phyloP scores from a whole-genome alignment of 2,888 invertebrate genomes.

The Xestia xanthographa region DNA sequence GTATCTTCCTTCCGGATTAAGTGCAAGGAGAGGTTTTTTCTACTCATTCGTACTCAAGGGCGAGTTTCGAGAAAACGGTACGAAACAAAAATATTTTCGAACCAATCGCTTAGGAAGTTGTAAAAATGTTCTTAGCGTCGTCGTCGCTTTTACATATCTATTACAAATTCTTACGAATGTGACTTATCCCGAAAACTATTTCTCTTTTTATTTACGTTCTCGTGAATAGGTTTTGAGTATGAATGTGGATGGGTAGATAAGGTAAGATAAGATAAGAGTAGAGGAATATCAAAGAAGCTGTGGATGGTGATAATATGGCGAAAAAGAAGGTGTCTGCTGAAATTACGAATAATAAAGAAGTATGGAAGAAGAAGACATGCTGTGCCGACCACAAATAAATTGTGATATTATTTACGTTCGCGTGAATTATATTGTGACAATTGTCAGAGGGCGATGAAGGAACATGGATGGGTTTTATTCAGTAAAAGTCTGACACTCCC shows the following conservation, averaged over 20 bases:
- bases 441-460: no score
- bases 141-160: slow-evolving; percentile 13
- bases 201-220: not conserved
- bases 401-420: not conserved
- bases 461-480: no score
- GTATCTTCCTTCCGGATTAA: slow-evolving; percentile 44
- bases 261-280: no score
- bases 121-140: not conserved
- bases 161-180: not conserved
- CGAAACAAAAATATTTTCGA: slow-evolving; percentile 20
- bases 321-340: no score
- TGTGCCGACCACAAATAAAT: no score
- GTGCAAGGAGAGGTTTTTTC: slow-evolving; percentile 20
- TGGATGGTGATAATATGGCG: no score
- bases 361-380: no score
- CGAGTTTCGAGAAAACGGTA: slow-evolving; percentile 7
- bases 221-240: no score
- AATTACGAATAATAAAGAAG: no score
- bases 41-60: slow-evolving; percentile 1
- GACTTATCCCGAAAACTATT: not conserved
- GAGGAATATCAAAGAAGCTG: no score
- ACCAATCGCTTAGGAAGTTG: slow-evolving; percentile 10
- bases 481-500: no score
- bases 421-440: not conserved
- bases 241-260: no score